Conservation (phyloP, 2,888 invertebrate species). For the Geotrupes spiniger region DNA sequence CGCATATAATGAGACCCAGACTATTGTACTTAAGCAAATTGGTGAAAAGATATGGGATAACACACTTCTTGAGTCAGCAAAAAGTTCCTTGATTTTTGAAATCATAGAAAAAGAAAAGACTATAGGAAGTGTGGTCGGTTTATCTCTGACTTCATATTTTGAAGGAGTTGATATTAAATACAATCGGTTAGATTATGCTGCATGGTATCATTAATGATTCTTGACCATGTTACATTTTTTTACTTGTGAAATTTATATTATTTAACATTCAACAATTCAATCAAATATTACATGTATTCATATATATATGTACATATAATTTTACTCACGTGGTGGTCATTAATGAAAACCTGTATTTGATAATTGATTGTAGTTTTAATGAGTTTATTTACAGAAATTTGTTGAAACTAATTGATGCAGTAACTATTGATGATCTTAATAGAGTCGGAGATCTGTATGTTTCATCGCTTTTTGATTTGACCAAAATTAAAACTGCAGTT, state of each 20-base stretch:
- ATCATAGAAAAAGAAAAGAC: slow-evolving; percentile 79
- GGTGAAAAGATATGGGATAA: slow-evolving; percentile 65
- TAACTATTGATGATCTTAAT: slow-evolving; percentile 62
- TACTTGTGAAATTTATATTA: no score
- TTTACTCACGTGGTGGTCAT: no score
- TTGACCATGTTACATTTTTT: slow-evolving; percentile 5
- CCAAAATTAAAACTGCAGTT: slow-evolving; percentile 62
- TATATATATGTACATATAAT: no score
- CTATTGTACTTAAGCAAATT: slow-evolving; percentile 68
- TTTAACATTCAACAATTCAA: no score
- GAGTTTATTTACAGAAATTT: slow-evolving; percentile 62
- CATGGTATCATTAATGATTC: slow-evolving; percentile 15
- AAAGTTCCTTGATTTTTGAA: slow-evolving; percentile 83
- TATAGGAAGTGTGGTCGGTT: slow-evolving; percentile 67
- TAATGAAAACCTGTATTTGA: no score
- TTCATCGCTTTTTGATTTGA: slow-evolving; percentile 62
- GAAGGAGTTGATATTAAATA: slow-evolving; percentile 64
- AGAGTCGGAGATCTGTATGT: slow-evolving; percentile 72
- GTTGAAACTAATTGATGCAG: slow-evolving; percentile 63
- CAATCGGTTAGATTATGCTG: slow-evolving; percentile 62
- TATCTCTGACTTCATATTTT: slow-evolving; percentile 73
- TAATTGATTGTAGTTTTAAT: slow-evolving; percentile 20
- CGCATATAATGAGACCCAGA: slow-evolving; percentile 75
- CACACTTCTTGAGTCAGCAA: slow-evolving; percentile 76
- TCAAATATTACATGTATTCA: no score